Evolutionary conservation across 2,797 vertebrate genomes (phyloP).

Genomic region (Poliocrania exsul): DNA sequence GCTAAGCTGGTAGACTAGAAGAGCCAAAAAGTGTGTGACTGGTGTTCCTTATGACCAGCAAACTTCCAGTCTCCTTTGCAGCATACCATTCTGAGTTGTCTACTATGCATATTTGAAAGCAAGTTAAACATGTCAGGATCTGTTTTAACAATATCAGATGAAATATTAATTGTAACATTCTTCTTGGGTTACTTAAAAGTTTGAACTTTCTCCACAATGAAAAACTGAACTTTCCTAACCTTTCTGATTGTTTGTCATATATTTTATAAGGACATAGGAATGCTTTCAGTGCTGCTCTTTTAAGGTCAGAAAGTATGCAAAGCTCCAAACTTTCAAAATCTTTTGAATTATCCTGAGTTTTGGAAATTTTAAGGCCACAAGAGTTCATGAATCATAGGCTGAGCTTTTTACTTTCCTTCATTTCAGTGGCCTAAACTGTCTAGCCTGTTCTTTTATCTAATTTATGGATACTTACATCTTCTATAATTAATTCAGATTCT

Average conservation of each 20-base stretch:
- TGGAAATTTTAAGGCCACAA: neutral
- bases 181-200: conserved; percentile 21
- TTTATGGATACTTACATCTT: conserved; percentile 85
- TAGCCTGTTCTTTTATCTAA: neutral
- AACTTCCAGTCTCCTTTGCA: neutral
- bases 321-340: neutral
- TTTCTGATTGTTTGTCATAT: conserved; percentile 3
- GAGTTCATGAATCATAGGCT: conserved; percentile 11
- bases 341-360: neutral
- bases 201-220: neutral
- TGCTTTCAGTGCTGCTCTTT: conserved; percentile 3
- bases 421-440: neutral
- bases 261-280: conserved; percentile 24
- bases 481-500: conserved; percentile 90
- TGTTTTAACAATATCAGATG: neutral
- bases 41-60: neutral
- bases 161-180: conserved; percentile 29
- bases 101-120: neutral
- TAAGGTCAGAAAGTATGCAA: conserved; percentile 15
- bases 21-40: neutral
- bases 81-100: neutral
- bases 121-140: neutral
- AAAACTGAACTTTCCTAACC: neutral
- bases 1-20: neutral
- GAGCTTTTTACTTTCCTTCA: conserved; percentile 5